A percentile compares a stretch with the other conserved stretches of the same genome.
Evolutionary conservation across 2,113 vertebrate genomes (phyloP).

Genomic region (Prietella phreatophila): DNA sequence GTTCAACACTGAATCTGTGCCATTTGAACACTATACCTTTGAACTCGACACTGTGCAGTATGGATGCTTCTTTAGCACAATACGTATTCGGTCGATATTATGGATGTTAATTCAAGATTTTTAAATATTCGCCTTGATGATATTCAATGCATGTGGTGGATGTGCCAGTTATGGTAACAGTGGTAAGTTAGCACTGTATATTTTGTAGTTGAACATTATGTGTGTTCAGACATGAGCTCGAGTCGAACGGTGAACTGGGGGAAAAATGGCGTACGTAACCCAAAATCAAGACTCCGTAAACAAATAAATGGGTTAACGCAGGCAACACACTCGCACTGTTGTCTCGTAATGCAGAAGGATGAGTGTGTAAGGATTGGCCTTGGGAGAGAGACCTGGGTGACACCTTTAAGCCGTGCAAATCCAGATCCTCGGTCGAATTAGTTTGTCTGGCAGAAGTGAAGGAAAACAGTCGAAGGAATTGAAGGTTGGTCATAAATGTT

Average conservation of each 20-base stretch:
- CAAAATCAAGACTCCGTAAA: neutral
- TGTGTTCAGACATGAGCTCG: too few relatives aligned
- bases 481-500: neutral
- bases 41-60: neutral
- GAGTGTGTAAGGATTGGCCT: conserved; percentile 14
- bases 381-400: neutral
- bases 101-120: neutral
- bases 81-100: neutral
- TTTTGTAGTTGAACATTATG: neutral
- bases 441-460: too few relatives aligned
- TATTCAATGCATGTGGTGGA: neutral
- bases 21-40: neutral
- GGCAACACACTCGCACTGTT: neutral
- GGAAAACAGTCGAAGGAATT: neutral
- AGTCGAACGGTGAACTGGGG: too few relatives aligned
- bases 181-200: neutral
- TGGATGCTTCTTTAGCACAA: neutral
- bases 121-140: neutral
- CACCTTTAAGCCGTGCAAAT: conserved; percentile 7
- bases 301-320: neutral
- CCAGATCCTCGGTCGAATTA: neutral
- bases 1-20: neutral
- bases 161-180: too few relatives aligned
- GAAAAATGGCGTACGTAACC: neutral
- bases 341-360: neutral